Evolutionary conservation across 2,113 vertebrate species (phyloP).

Genomic region (Xenopus tropicalis): DNA sequence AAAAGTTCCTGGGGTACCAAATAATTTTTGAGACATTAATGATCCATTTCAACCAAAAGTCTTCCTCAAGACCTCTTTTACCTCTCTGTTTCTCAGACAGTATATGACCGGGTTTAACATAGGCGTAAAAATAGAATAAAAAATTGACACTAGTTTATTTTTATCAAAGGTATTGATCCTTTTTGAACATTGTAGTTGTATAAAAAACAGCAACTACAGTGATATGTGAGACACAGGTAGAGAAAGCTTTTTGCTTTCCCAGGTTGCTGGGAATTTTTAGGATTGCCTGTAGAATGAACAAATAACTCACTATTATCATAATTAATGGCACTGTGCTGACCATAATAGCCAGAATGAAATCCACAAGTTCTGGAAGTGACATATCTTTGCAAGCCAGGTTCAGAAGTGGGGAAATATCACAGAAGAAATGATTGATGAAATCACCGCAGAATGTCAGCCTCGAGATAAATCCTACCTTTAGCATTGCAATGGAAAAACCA

Average conservation of each 20-base stretch:
- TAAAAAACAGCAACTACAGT: slow-evolving; percentile 51
- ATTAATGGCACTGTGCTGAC: slow-evolving; percentile 52
- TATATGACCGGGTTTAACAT: slow-evolving; percentile 48
- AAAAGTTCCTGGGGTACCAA: no score
- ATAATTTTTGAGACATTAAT: no score
- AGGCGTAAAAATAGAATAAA: slow-evolving; percentile 41
- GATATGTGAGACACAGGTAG: slow-evolving; percentile 35
- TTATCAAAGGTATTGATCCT: slow-evolving; percentile 45
- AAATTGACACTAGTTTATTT: slow-evolving; percentile 50
- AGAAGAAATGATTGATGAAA: no score
- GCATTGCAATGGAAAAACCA: slow-evolving; percentile 55
- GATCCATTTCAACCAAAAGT: no score
- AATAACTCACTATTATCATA: slow-evolving; percentile 51
- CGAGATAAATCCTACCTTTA: slow-evolving; percentile 57
- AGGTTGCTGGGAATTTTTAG: slow-evolving; percentile 46
- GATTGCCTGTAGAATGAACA: slow-evolving; percentile 53
- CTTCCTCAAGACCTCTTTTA: slow-evolving; percentile 44
- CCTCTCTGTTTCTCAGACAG: slow-evolving; percentile 24
- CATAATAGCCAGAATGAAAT: slow-evolving; percentile 46
- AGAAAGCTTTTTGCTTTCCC: slow-evolving; percentile 58
- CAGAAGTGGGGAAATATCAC: no score
- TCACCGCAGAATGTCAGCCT: slow-evolving; percentile 46
- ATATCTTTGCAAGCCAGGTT: no score
- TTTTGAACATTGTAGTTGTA: slow-evolving; percentile 49
- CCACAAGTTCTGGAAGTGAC: no score